Base-by-base conservation (phyloP, 1,140 invertebrate genomes). In the Helicoverpa armigera region DNA sequence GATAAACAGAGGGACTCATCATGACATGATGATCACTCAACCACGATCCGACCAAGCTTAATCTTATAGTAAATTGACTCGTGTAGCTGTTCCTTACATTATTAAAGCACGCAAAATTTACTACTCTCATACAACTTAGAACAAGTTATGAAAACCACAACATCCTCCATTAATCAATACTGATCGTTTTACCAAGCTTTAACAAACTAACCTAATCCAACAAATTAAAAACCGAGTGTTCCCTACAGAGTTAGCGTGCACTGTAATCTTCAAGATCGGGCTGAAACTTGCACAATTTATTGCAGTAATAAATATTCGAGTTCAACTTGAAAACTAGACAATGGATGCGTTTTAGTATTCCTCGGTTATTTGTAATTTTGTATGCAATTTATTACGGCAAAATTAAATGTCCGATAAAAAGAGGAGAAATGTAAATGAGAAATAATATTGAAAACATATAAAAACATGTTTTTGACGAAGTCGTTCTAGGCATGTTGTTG, bases 301-400 rank as follows among this genome's bases (percentile, higher is more conserved):
- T 53, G 29, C 67, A 2, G 67, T 70, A 70, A 53, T 53, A 70
- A 70, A 70, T 53, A 70, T 70, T 70, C 50, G 18, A 54, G 53
- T 14, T 70, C 23, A 29, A 53, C 67, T 70, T 54, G 50, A 51
- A 18, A 69, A 69, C 65, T 69, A 69, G 48, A 51, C 65, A 50
- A 69, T 51, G 65, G 65, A 69, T 53, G 48, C 65, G 48, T 51
- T 69, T 69, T 69, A 69, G 35, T 51, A 50, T 50, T 48, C 43
- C 65, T 18, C 29, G 43, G 48, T 10, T 43, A 43, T 43, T 69
- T 50, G 48, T 23, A 43, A 43, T 65, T 43, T n/a, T 65, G 31
- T 60, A 60, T 60, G 35, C 43, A 48, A 35, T 48, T 9, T 56
- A 16, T 5, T 16, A 56, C 7, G 54, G 31, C 63, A n/a, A 48